Evolutionary conservation across 2,797 vertebrate genomes (phyloP).

Genomic region (Pipistrellus pipistrellus): DNA sequence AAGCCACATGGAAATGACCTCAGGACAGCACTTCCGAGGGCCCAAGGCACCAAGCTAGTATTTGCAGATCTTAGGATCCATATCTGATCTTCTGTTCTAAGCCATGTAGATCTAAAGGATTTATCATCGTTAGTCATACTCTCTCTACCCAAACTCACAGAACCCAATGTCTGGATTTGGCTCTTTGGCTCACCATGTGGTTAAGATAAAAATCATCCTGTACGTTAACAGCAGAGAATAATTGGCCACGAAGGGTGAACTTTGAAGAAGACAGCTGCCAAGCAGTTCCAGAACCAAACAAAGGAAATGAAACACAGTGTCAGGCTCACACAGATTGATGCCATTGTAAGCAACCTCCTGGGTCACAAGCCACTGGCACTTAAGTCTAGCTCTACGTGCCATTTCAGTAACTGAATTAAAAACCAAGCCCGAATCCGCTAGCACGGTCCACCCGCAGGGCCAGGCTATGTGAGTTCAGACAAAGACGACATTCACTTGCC

Average conservation of each 20-base stretch:
- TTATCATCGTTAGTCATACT: background rate
- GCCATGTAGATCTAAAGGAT: background rate
- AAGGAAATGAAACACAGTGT: conserved; percentile 70
- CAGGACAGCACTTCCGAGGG: background rate
- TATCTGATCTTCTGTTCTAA: background rate
- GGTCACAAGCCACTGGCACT: conserved; percentile 71
- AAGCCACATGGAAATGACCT: background rate
- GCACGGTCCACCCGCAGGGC: conserved; percentile 59
- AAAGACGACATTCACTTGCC: conserved; percentile 77
- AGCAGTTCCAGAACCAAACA: conserved; percentile 64
- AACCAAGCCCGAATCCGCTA: conserved; percentile 74
- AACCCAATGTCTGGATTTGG: background rate
- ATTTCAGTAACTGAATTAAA: conserved; percentile 81
- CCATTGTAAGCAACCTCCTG: conserved; percentile 75
- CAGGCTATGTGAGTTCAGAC: conserved; percentile 63
- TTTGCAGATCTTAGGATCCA: background rate
- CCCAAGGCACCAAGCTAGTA: background rate
- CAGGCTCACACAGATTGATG: conserved; percentile 50
- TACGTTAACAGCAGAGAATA: conserved; percentile 32
- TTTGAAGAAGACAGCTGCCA: background rate
- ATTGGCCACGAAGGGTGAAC: background rate
- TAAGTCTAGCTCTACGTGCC: conserved; percentile 53
- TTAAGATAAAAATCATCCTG: conserved; percentile 25
- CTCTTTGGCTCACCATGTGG: background rate
- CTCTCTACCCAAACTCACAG: background rate